Conservation (phyloP, 2,113 vertebrate genomes). For the Anguilla rostrata region DNA sequence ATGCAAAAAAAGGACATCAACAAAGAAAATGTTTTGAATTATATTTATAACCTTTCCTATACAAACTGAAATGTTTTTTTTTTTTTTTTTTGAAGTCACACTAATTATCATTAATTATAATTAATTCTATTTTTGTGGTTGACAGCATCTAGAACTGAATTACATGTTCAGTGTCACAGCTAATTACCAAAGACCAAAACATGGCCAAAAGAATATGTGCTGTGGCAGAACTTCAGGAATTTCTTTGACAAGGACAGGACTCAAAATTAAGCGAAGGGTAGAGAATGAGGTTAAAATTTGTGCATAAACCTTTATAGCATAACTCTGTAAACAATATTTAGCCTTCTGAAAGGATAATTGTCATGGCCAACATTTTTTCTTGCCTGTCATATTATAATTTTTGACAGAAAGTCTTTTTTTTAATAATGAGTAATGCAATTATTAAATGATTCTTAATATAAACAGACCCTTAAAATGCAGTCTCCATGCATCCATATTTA, state of each 20-base stretch:
- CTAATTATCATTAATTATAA: too few species aligned
- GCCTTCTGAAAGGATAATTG: too few species aligned
- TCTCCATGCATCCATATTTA: too few species aligned
- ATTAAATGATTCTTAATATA: background rate
- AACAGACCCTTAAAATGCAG: background rate
- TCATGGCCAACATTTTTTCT: too few species aligned
- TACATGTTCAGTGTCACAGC: slow-evolving; percentile 57
- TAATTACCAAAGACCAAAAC: slow-evolving; percentile 60
- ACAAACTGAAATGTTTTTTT: too few species aligned
- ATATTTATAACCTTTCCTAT: too few species aligned
- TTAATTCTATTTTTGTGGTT: too few species aligned
- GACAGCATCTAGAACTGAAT: slow-evolving; percentile 51
- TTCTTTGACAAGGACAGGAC: slow-evolving; percentile 52
- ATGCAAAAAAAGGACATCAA: too few species aligned
- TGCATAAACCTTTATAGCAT: background rate
- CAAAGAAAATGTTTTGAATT: too few species aligned
- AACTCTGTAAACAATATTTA: background rate
- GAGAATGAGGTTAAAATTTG: background rate
- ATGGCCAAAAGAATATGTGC: slow-evolving; percentile 49
- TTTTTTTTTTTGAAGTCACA: too few species aligned
- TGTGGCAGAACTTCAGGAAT: slow-evolving; percentile 49
- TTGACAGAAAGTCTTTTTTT: too few species aligned
- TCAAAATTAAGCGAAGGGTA: slow-evolving; percentile 29
- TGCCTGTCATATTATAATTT: too few species aligned
- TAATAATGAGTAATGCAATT: background rate